Base-by-base conservation (phyloP, 2,113 vertebrate genomes). In the Erythrolamprus reginae region DNA sequence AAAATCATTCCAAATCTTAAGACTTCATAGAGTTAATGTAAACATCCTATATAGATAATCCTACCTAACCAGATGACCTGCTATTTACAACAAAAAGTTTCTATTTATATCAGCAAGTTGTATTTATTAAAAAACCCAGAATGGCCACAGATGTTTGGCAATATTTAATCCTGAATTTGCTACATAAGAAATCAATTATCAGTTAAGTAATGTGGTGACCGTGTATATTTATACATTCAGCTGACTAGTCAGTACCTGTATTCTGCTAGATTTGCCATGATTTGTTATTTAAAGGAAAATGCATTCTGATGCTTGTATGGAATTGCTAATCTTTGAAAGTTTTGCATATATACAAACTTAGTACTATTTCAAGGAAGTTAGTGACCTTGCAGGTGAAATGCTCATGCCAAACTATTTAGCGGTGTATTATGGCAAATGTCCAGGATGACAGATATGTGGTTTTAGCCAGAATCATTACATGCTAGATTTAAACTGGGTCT, bases 161-260 rank as follows among this genome's bases (percentile, higher is more conserved):
- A 33, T 0, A 88, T 88, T 0, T 0, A 94, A 87, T 4, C 58
- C 87, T 91, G 89, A 38, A 23, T 95, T 94, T 51, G 48, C 38
- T 4, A 0, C 1, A 92, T 88, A 95, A 94, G 94, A 96, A 96
- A 94, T 94, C 93, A 93, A 92, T 95, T 95, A 91, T 84, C 90
- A 53, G 93, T 92, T 88, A 94, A 94, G 90, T 61, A 19, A 87
- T 48, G n/a, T 45, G 84, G 90, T 96, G 94, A 92, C 65, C 89
- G 86, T 94, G 90, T 2, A 42, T 52, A 26, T 87, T 90, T 90
- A 84, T 82, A 82, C 56, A 56, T 84, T 90, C 10, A 33, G 84
- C 89, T 88, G 52, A 51, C 28, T 28, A 96, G 89, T 87, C 90
- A 93, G 90, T 89, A 87, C 1, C 48, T 26, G 82, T 21, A 84